Evolutionary conservation across 2,113 vertebrate genomes (phyloP).

Genomic region (Lepisosteus osseus): DNA sequence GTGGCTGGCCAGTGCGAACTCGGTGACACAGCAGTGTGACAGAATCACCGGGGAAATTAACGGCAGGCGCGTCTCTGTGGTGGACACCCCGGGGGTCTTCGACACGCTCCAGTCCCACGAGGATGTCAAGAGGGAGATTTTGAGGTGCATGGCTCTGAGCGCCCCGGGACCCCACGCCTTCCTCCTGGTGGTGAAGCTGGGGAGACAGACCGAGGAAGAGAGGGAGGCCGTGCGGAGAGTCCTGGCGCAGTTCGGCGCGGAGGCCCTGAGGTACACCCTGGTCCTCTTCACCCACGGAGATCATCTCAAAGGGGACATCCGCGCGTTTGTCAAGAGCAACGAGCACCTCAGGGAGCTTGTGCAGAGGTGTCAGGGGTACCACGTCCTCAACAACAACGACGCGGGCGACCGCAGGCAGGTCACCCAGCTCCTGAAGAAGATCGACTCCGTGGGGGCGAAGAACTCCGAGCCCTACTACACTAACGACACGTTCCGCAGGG

Average conservation of each 20-base stretch:
- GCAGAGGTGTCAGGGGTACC: slow-evolving; percentile 36
- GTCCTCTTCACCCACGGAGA: slow-evolving; percentile 48
- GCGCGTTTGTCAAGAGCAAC: slow-evolving; percentile 30
- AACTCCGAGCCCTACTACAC: slow-evolving; percentile 26
- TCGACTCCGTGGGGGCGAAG: slow-evolving; percentile 33
- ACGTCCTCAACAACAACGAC: slow-evolving; percentile 45
- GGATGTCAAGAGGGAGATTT: slow-evolving; percentile 26
- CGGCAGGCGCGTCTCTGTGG: slow-evolving; percentile 28
- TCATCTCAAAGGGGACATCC: slow-evolving; percentile 24
- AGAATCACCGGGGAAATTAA: slow-evolving; percentile 18
- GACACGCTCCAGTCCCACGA: slow-evolving; percentile 20
- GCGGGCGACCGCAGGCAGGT: slow-evolving; percentile 35
- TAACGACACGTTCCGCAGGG: too few relatives aligned
- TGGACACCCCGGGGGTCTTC: slow-evolving; percentile 49
- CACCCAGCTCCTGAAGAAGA: slow-evolving; percentile 26
- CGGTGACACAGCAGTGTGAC: slow-evolving; percentile 28
- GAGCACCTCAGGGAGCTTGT: slow-evolving; percentile 1
- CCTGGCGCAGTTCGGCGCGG: slow-evolving; percentile 21
- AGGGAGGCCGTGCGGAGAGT: slow-evolving; percentile 17
- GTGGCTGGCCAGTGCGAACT: slow-evolving; percentile 18
- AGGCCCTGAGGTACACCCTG: slow-evolving; percentile 25
- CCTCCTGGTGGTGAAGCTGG: slow-evolving; percentile 44
- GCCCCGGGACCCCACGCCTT: slow-evolving; percentile 45
- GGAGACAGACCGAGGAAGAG: slow-evolving; percentile 28
- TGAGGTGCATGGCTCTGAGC: slow-evolving; percentile 30